Conservation (phyloP, 2,888 invertebrate species). For the Pantelozetes paolii region DNA sequence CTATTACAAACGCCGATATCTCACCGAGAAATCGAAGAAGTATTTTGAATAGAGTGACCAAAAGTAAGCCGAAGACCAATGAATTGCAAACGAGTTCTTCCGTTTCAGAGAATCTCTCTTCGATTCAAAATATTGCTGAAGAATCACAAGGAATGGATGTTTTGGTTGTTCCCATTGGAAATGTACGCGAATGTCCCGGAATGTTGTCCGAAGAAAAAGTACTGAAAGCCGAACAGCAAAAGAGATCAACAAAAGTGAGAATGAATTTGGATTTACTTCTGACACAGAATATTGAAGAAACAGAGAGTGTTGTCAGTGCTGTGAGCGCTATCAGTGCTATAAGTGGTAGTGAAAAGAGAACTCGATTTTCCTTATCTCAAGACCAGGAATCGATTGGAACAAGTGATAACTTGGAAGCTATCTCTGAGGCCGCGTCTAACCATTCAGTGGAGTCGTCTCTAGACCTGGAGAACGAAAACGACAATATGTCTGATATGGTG, state of each 20-base stretch:
- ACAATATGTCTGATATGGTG: slow-evolving; percentile 94
- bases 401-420: slow-evolving; percentile 88
- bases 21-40: slow-evolving; percentile 26
- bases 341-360: slow-evolving; percentile 54
- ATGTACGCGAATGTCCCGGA: slow-evolving; percentile 63
- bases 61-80: not conserved
- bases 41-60: slow-evolving; percentile 28
- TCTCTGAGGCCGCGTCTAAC: slow-evolving; percentile 91
- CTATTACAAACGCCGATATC: not conserved
- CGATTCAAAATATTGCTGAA: not conserved
- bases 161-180: slow-evolving; percentile 64
- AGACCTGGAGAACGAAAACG: slow-evolving; percentile 65
- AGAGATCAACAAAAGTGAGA: slow-evolving; percentile 49
- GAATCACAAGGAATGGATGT: slow-evolving; percentile 54
- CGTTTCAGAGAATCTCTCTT: not conserved
- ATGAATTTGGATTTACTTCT: slow-evolving; percentile 47
- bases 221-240: slow-evolving; percentile 52
- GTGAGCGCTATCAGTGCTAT: slow-evolving; percentile 49
- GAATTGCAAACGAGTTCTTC: not conserved
- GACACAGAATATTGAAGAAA: slow-evolving; percentile 45
- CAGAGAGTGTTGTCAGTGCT: slow-evolving; percentile 47
- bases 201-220: slow-evolving; percentile 66
- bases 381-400: slow-evolving; percentile 71
- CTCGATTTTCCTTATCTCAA: slow-evolving; percentile 66
- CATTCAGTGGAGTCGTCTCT: slow-evolving; percentile 84